A percentile compares a stretch with the other conserved stretches of the same genome.
These are phyloP conservation scores for Agrotis segetum DNA, from an alignment of 2,888 invertebrate genomes.

Conservation along the genomic window DNA sequence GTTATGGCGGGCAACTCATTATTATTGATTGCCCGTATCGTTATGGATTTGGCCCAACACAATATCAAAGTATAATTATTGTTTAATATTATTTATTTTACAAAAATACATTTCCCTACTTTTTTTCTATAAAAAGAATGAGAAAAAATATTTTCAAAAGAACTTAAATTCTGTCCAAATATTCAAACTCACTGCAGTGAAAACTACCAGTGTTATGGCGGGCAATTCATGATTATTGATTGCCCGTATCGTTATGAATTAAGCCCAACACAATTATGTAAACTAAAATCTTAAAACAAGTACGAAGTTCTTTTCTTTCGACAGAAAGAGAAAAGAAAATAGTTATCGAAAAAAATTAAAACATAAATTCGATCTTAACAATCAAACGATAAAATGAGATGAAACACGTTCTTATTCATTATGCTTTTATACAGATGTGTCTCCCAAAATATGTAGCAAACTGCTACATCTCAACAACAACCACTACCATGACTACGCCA, in stretches of 20 bases:
- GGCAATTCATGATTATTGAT: not conserved
- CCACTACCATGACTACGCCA: not conserved
- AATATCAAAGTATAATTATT: not conserved
- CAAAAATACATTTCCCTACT: too few relatives aligned
- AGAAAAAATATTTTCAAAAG: too few relatives aligned
- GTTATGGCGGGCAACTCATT: not conserved
- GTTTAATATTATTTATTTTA: not conserved
- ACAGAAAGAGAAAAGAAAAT: too few relatives aligned
- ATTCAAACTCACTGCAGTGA: not conserved
- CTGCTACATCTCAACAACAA: not conserved
- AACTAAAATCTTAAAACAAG: too few relatives aligned
- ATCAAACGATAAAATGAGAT: too few relatives aligned
- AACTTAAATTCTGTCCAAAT: too few relatives aligned
- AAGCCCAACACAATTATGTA: not conserved
- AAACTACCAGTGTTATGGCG: not conserved
- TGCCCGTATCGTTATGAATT: not conserved
- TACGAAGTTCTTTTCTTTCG: too few relatives aligned
- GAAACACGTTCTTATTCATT: too few relatives aligned
- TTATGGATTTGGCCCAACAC: not conserved
- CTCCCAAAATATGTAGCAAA: conserved; percentile 26
- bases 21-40: not conserved
- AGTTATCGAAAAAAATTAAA: too few relatives aligned
- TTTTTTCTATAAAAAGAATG: too few relatives aligned
- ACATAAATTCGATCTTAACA: too few relatives aligned
- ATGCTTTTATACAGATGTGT: conserved; percentile 23